Evolutionary conservation across 2,113 vertebrate genomes (phyloP).

Genomic region (Myrmecophaga tridactyla): DNA sequence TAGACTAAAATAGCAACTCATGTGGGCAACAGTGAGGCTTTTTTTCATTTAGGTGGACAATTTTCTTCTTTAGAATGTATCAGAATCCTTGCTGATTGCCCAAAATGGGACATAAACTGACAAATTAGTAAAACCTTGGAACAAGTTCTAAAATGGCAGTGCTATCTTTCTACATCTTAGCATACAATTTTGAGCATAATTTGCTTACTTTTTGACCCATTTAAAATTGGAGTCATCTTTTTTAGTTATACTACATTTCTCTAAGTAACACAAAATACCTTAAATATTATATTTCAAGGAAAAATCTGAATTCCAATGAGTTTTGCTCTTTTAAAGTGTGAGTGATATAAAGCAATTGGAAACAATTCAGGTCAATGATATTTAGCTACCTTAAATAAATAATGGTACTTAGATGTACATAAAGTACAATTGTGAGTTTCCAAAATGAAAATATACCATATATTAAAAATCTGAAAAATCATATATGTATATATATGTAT

Average conservation of each 20-base stretch:
- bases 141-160: conserved; percentile 64
- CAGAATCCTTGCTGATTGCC: conserved; percentile 71
- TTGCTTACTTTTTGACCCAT: conserved; percentile 78
- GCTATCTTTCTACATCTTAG: conserved; percentile 68
- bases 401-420: conserved; percentile 59
- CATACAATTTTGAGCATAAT: conserved; percentile 63
- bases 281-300: conserved; percentile 50
- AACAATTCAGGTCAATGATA: conserved; percentile 77
- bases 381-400: conserved; percentile 74
- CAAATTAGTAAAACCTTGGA: conserved; percentile 71
- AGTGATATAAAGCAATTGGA: conserved; percentile 78
- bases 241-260: conserved; percentile 71
- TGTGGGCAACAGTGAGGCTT: background rate
- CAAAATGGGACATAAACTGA: conserved; percentile 75
- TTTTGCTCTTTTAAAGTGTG: conserved; percentile 69
- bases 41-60: conserved; percentile 59
- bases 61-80: conserved; percentile 71
- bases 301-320: conserved; percentile 56
- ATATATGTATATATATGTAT: background rate
- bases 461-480: conserved; percentile 35
- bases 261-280: conserved; percentile 74
- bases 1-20: background rate
- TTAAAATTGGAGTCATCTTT: conserved; percentile 75
- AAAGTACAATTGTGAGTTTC: conserved; percentile 49
- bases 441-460: conserved; percentile 46